phyloP scores from a whole-genome alignment of 2,888 invertebrate genomes.

The Torymus auratus region DNA sequence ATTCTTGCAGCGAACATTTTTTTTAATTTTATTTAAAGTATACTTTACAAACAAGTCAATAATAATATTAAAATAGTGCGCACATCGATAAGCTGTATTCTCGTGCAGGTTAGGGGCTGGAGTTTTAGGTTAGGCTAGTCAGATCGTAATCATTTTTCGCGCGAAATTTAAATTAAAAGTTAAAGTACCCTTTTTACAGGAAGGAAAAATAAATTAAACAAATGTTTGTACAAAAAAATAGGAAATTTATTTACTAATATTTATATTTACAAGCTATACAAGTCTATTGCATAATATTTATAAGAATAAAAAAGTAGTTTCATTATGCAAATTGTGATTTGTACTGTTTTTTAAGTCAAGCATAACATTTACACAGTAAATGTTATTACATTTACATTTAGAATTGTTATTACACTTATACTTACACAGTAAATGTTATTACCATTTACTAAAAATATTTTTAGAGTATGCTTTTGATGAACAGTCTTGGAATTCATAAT shows the following conservation, averaged over 20 bases:
- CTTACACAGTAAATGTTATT: background rate
- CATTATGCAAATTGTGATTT: too few relatives aligned
- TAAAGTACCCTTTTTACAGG: too few relatives aligned
- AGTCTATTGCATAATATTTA: too few relatives aligned
- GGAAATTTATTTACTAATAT: too few relatives aligned
- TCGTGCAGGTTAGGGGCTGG: conserved; percentile 18
- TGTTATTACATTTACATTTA: background rate
- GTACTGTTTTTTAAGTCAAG: too few relatives aligned
- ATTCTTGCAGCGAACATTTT: conserved; percentile 58
- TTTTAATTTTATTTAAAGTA: conserved; percentile 27
- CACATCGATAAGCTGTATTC: conserved; percentile 26
- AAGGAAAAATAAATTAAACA: too few relatives aligned
- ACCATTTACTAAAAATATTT: conserved; percentile 54
- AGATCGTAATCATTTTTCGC: background rate
- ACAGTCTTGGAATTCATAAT: conserved; percentile 42
- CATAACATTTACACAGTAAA: too few relatives aligned
- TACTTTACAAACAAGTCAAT: background rate
- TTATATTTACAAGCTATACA: too few relatives aligned
- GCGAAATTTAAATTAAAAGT: conserved; percentile 19
- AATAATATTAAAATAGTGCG: conserved; percentile 13
- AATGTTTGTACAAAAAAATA: too few relatives aligned
- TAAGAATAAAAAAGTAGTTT: too few relatives aligned
- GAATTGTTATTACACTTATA: too few relatives aligned
- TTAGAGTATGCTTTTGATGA: conserved; percentile 28
- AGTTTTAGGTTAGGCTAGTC: conserved; percentile 6